Evolutionary conservation across 2,888 invertebrate genomes (phyloP).

Genomic region (Neelides folsomi): DNA sequence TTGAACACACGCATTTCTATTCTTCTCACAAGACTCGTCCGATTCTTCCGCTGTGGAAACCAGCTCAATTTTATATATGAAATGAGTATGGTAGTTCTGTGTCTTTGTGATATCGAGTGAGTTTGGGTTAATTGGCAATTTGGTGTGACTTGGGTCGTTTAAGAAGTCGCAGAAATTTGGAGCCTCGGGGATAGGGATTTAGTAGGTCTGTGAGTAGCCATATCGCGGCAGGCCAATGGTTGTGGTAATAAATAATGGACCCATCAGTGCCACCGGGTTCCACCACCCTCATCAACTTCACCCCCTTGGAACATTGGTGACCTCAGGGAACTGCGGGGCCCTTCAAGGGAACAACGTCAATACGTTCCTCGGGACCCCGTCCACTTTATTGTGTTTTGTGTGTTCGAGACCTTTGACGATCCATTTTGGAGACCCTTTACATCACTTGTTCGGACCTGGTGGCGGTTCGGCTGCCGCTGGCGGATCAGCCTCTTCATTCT

Average conservation of each 20-base stretch:
- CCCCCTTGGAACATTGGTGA: slow-evolving; percentile 19
- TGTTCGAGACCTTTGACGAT: slow-evolving; percentile 29
- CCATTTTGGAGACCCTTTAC: slow-evolving; percentile 15
- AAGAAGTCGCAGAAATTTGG: background rate
- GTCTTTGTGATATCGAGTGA: too few relatives aligned
- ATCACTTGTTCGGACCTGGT: too few relatives aligned
- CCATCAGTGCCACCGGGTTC: slow-evolving; percentile 22
- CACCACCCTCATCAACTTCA: slow-evolving; percentile 23
- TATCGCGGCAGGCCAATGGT: slow-evolving; percentile 23
- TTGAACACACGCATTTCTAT: too few relatives aligned
- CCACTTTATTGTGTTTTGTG: slow-evolving; percentile 29
- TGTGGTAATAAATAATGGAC: slow-evolving; percentile 32
- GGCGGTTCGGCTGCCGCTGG: background rate
- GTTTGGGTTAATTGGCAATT: too few relatives aligned
- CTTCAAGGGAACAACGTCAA: slow-evolving; percentile 10
- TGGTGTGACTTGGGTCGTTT: too few relatives aligned
- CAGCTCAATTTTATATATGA: too few relatives aligned
- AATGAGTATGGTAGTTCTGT: too few relatives aligned
- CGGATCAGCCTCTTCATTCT: slow-evolving; percentile 7
- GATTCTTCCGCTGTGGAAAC: too few relatives aligned
- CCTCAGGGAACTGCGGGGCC: slow-evolving; percentile 12
- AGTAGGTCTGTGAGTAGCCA: too few relatives aligned
- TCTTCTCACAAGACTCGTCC: too few relatives aligned
- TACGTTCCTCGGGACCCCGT: slow-evolving; percentile 4
- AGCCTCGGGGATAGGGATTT: background rate